These are phyloP conservation scores for Conops quadrifasciatus DNA, from an alignment of 2,888 invertebrate genomes.

Conservation along the genomic window DNA sequence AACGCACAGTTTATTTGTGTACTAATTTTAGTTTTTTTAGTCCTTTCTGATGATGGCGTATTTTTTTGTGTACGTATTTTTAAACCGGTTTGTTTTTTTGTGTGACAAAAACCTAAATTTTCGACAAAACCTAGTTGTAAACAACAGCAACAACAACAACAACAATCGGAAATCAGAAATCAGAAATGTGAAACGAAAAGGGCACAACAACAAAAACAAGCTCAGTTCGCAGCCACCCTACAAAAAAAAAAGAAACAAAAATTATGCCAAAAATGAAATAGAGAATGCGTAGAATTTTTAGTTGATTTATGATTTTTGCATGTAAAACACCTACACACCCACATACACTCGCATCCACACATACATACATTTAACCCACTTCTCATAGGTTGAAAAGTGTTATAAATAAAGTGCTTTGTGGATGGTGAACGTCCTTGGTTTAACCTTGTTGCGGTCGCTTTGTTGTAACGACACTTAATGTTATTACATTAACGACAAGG, in stretches of 20 bases:
- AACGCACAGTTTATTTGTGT: too few species aligned
- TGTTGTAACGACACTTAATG: constrained; percentile 26
- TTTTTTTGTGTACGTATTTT: too few species aligned
- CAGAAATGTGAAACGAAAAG: too few species aligned
- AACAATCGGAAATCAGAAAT: too few species aligned
- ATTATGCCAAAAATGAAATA: constrained; percentile 19
- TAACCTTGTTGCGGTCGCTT: constrained; percentile 7
- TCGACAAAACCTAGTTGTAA: too few species aligned
- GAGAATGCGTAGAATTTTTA: constrained; percentile 61
- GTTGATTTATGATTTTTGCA: constrained; percentile 56
- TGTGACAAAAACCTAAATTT: neutral
- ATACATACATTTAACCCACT: constrained; percentile 24
- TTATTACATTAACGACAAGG: constrained; percentile 36
- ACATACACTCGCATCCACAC: constrained; percentile 23
- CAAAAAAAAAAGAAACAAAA: neutral
- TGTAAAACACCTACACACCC: constrained; percentile 35
- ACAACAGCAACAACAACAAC: too few species aligned
- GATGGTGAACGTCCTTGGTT: constrained; percentile 44
- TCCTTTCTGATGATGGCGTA: too few species aligned
- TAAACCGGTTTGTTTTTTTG: too few species aligned
- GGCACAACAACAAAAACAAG: neutral
- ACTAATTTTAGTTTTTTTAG: too few species aligned
- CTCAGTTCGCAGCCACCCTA: neutral
- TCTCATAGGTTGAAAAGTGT: constrained; percentile 2
- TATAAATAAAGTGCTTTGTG: constrained; percentile 40